Evolutionary conservation across 2,797 vertebrate species (phyloP).

Genomic region (Siniperca undulata): DNA sequence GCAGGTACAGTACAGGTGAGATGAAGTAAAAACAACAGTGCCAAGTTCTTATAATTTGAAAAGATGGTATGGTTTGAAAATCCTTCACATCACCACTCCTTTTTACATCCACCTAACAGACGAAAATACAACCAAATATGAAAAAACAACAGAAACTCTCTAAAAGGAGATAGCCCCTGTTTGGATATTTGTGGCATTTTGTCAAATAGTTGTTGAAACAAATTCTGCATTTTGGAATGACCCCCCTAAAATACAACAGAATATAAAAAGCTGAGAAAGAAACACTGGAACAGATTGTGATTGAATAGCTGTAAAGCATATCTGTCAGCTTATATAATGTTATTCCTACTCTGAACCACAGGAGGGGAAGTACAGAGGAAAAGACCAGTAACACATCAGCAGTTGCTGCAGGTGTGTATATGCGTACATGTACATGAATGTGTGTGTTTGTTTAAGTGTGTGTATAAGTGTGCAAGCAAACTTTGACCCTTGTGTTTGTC

Average conservation of each 20-base stretch:
- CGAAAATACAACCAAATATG: background rate
- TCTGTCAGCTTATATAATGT: conserved; percentile 16
- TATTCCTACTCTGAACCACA: conserved; percentile 58
- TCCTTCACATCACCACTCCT: background rate
- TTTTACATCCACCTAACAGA: background rate
- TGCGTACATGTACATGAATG: background rate
- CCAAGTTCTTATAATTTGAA: background rate
- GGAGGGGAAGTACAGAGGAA: conserved; percentile 69
- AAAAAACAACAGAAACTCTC: background rate
- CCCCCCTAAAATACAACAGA: background rate
- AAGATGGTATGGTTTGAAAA: background rate
- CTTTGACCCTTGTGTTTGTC: conserved; percentile 18
- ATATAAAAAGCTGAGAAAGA: background rate
- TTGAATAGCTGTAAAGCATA: background rate
- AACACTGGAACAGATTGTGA: background rate
- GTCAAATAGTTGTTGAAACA: background rate
- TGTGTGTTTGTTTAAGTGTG: background rate
- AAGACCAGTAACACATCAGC: conserved; percentile 42
- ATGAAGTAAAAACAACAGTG: background rate
- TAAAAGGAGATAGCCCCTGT: background rate
- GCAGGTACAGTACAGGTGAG: background rate
- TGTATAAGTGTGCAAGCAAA: background rate
- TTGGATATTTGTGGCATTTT: background rate
- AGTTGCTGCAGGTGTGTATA: conserved; percentile 67
- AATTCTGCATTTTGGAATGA: background rate